Evolutionary conservation across 2,113 vertebrate species (phyloP).

Genomic region (Propithecus coquereli): DNA sequence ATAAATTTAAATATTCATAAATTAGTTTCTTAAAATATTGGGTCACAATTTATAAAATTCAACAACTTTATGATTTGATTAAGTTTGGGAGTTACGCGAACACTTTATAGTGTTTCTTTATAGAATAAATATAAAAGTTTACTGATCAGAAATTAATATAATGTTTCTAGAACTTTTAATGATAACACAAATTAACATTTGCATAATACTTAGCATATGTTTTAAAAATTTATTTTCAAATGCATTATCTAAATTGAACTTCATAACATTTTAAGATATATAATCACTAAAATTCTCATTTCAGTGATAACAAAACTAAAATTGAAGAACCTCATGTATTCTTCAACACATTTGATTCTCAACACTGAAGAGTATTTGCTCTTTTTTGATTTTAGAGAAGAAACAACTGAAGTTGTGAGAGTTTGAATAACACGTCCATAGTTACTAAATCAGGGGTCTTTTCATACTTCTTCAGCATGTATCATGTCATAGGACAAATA

Average conservation of each 20-base stretch:
- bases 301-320: background rate
- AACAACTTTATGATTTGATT: slow-evolving; percentile 6
- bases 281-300: slow-evolving; percentile 13
- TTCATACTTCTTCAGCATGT: background rate
- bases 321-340: background rate
- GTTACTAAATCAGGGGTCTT: background rate
- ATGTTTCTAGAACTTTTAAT: background rate
- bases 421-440: background rate
- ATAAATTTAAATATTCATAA: slow-evolving; percentile 46
- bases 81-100: slow-evolving; percentile 15
- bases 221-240: background rate
- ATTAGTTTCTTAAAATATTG: background rate
- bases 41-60: background rate
- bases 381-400: background rate
- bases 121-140: background rate
- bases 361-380: background rate
- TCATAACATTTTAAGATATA: background rate
- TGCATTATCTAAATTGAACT: background rate
- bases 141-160: background rate
- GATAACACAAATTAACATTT: slow-evolving; percentile 38
- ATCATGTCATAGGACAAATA: background rate
- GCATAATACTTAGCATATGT: background rate
- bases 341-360: background rate
- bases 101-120: background rate
- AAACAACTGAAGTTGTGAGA: background rate